These are phyloP conservation scores for Micropoecilia bifurca DNA, from an alignment of 2,797 vertebrate genomes.

Conservation along the genomic window DNA sequence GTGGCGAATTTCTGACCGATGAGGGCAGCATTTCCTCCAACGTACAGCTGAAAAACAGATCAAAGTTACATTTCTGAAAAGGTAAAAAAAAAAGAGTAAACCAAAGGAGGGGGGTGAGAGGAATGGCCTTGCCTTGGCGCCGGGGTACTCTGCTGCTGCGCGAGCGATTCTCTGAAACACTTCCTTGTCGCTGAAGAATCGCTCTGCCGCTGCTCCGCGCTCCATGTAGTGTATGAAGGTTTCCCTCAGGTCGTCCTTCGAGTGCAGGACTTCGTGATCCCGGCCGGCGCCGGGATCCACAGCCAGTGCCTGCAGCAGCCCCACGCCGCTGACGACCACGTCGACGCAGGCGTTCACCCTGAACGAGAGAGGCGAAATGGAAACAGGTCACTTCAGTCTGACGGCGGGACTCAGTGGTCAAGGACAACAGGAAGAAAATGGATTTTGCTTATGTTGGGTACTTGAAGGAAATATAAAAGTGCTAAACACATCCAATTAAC, in stretches of 20 bases:
- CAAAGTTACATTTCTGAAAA: conserved; percentile 4
- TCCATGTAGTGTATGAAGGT: conserved; percentile 91
- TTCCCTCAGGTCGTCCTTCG: conserved; percentile 87
- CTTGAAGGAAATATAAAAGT: not conserved
- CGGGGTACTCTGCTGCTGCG: conserved; percentile 86
- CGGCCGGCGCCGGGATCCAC: conserved; percentile 81
- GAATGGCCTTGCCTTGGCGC: conserved; percentile 85
- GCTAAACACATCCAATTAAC: not conserved
- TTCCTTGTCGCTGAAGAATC: conserved; percentile 90
- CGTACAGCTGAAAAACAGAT: conserved; percentile 87
- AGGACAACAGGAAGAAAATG: not conserved
- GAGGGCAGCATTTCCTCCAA: conserved; percentile 98
- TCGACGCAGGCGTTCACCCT: conserved; percentile 97
- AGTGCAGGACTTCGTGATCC: conserved; percentile 87
- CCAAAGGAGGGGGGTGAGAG: not conserved
- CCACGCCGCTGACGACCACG: conserved; percentile 93
- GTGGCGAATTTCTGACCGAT: conserved; percentile 95
- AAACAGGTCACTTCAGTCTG: not conserved
- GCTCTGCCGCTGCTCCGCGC: conserved; percentile 92
- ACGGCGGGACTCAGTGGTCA: not conserved
- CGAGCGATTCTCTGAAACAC: conserved; percentile 86
- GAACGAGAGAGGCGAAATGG: not conserved
- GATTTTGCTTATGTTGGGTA: not conserved
- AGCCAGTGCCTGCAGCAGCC: conserved; percentile 90
- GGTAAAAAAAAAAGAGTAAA: not conserved